A percentile compares a stretch with the other conserved stretches of the same genome.
These are phyloP conservation scores for Orestias chungarensis DNA, from an alignment of 2,797 vertebrate species.

Conservation along the genomic window DNA sequence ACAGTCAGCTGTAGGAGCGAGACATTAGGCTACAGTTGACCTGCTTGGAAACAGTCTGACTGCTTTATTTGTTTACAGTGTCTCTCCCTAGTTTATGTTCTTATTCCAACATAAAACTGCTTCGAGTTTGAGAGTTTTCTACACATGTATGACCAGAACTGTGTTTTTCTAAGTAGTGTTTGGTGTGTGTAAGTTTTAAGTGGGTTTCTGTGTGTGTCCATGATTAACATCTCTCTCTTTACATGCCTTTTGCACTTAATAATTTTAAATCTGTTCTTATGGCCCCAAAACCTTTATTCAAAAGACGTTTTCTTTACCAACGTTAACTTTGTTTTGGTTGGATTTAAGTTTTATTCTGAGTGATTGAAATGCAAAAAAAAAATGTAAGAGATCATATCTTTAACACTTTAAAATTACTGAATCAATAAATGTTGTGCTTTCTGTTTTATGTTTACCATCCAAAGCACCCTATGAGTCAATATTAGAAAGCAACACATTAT, in stretches of 20 bases:
- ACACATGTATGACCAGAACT: not conserved
- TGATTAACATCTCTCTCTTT: slow-evolving; percentile 21
- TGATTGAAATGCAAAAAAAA: not conserved
- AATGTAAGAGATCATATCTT: not conserved
- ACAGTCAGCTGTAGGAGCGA: slow-evolving; percentile 73
- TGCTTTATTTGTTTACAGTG: slow-evolving; percentile 55
- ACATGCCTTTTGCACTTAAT: slow-evolving; percentile 29
- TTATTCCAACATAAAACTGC: not conserved
- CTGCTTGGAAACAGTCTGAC: slow-evolving; percentile 67
- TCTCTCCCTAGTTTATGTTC: not conserved
- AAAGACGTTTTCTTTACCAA: not conserved
- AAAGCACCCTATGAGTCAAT: not conserved
- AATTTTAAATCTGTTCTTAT: slow-evolving; percentile 37
- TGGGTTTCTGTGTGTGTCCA: not conserved
- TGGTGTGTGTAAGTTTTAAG: not conserved
- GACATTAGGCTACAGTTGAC: slow-evolving; percentile 79
- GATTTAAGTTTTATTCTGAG: too few species aligned
- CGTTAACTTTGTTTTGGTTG: not conserved
- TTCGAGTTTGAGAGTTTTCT: not conserved
- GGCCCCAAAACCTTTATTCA: too few species aligned
- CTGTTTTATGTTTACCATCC: too few species aligned
- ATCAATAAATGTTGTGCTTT: not conserved
- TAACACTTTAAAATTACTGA: not conserved
- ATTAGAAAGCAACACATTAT: not conserved
- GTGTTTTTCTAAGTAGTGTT: not conserved